Evolutionary conservation across 2,113 vertebrate species (phyloP), one percentile per base, ranked within the genome.

Genomic region (Pterocles orientalis): DNA sequence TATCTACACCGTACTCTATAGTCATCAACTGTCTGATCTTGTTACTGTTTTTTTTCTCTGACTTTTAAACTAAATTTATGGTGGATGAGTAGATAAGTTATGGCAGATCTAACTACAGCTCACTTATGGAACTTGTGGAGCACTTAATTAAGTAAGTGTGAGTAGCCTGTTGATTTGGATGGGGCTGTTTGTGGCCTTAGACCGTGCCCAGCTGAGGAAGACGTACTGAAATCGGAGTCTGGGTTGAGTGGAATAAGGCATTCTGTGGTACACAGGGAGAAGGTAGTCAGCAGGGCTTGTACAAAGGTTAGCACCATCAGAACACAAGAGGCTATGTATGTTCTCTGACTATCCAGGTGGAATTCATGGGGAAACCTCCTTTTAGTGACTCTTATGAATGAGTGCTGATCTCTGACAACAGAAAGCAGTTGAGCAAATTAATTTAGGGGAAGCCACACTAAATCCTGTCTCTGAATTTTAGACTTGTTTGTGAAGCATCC

Each of bases 281-380:
- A 36, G 1, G 17, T 21, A 34, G 12, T 24, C 17, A 21, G 48
- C 31, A 51, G 18, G 18, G 15, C 2, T 47, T n/a, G 18, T 16
- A 3, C 26, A 41, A 50, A 45, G 41, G 61, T 12, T 5, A 83
- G 31, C 12, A 31, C 26, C 24, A 29, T 25, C 9, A 14, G 15
- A 41, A 45, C 43, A 29, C 13, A n/a, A 23, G 77, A 78, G 17
- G 18, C 21, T 29, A 0, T n/a, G n/a, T 0, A 0, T 45, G 3
- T 6, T 48, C 9, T 50, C 45, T 15, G 31, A 21, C n/a, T 56
- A 8, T 2, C 0, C 16, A 26, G 60, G 31, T 26, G 33, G 45
- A 21, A 18, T 16, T 0, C 7, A 8, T 20, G 43, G 36, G 31
- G 26, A 58, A 18, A 19, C 23, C 10, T 58, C 15, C 5, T 0